Conservation (phyloP, 2,113 vertebrate species). For the Odobenus rosmarus region DNA sequence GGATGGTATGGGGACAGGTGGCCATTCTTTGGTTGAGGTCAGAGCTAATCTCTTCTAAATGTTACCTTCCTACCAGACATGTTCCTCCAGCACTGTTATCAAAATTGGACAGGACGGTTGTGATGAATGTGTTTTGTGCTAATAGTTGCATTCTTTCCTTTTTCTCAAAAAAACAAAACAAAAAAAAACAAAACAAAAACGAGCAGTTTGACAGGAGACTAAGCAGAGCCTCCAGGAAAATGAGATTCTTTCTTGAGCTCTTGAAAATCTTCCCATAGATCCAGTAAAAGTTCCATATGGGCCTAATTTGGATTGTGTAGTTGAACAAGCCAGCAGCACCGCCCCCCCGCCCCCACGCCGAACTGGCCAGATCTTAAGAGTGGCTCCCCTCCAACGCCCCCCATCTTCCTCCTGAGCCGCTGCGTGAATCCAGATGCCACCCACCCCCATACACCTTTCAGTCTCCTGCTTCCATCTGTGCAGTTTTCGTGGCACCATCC, state of each 20-base stretch:
- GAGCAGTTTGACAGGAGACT: not conserved
- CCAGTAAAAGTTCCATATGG: not conserved
- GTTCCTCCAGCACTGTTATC: not conserved
- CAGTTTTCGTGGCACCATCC: not conserved
- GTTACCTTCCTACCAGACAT: not conserved
- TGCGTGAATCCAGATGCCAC: accelerated
- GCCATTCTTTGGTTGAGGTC: not conserved
- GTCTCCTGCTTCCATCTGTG: not conserved
- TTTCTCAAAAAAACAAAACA: not conserved
- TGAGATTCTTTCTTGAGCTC: not conserved
- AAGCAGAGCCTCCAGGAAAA: not conserved
- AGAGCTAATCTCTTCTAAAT: not conserved
- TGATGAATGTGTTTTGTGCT: not conserved
- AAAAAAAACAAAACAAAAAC: not conserved
- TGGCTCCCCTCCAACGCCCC: accelerated
- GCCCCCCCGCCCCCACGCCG: not conserved
- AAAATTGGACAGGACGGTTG: not conserved
- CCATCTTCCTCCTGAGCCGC: accelerated
- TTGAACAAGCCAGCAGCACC: not conserved
- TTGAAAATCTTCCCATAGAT: not conserved
- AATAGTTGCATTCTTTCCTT: not conserved
- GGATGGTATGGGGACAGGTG: not conserved
- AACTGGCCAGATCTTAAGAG: no score
- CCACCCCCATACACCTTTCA: accelerated
- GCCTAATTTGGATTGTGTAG: not conserved